Base-by-base conservation (phyloP, 2,797 vertebrate species). In the Cirrhinus mrigala region DNA sequence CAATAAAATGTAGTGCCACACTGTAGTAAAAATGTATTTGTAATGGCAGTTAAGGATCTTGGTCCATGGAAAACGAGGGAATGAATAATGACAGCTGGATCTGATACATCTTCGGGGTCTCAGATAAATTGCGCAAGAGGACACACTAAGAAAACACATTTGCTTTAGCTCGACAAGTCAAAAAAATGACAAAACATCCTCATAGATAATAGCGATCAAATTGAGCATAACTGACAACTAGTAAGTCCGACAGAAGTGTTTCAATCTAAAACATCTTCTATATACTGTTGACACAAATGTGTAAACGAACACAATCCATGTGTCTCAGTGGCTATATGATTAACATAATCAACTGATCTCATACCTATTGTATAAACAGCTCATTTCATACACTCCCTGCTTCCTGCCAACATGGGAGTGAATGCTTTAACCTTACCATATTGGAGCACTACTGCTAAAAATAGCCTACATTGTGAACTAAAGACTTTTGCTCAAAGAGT, bases 311-410 rank as follows among this genome's bases (percentile, higher is more conserved):
- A 77, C 82, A 78, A 71, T 54, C 71, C 60, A 64, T 29, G 75
- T n/a, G 81, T 22, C 80, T 78, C 69, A 84, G 70, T 78, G 75
- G 70, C 15, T 81, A 48, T 86, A 81, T 66, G 12, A 87, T 81
- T 82, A 85, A 73, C 78, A 80, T 78, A 76, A 29, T 3, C 82
- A 90, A 81, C 78, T 33, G n/a, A 75, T 86, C 87, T 89, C 81
- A 70, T 86, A 92, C 76, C 60, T 82, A 84, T 88, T 90, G 48
- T 75, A 91, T 90, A 92, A 92, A 92, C 91, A 91, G 85, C 91
- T 69, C 46, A 75, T 80, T 87, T 85, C 24, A 62, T 44, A 24
- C 60, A 73, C 68, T 60, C 70, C 46, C 29, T 81, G 9, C 81
- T 70, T 74, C 71, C 44, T 60, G 27, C 40, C 8, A 40, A 69